These are phyloP conservation scores for Hycleus cichorii DNA, from an alignment of 1,140 invertebrate species.

Conservation along the genomic window DNA sequence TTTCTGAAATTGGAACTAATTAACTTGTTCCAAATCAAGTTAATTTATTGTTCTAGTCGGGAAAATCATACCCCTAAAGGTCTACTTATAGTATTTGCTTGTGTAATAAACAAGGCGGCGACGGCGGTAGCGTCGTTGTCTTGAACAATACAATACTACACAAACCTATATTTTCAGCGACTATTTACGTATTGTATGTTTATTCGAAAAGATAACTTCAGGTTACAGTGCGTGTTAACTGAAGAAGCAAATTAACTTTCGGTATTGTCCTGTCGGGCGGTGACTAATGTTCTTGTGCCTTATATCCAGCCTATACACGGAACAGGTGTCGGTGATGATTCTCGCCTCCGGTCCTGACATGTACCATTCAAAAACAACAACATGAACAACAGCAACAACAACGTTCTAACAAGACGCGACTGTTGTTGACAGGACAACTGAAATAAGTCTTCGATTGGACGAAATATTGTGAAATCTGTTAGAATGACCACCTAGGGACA, in stretches of 20 bases:
- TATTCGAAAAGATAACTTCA: slow-evolving; percentile 19
- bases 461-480: too few relatives aligned
- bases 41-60: slow-evolving; percentile 10
- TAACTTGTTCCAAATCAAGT: slow-evolving; percentile 7
- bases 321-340: slow-evolving; percentile 16
- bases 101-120: slow-evolving; percentile 8
- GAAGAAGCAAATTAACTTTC: slow-evolving; percentile 33
- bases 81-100: slow-evolving; percentile 6
- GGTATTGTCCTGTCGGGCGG: slow-evolving; percentile 27
- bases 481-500: too few relatives aligned
- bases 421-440: too few relatives aligned
- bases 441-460: too few relatives aligned
- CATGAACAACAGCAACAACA: too few relatives aligned
- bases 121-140: neutral
- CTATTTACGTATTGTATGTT: slow-evolving; percentile 24
- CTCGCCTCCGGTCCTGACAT: slow-evolving; percentile 9
- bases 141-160: slow-evolving; percentile 18
- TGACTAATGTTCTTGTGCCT: slow-evolving; percentile 12
- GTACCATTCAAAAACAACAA: neutral
- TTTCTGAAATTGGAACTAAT: slow-evolving; percentile 10
- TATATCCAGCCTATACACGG: neutral
- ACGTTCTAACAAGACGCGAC: too few relatives aligned
- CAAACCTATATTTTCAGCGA: slow-evolving; percentile 21
- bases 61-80: slow-evolving; percentile 5
- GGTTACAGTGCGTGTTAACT: slow-evolving; percentile 24